Base-by-base conservation (phyloP, 2,888 invertebrate species). In the Ichneumon xanthorius region DNA sequence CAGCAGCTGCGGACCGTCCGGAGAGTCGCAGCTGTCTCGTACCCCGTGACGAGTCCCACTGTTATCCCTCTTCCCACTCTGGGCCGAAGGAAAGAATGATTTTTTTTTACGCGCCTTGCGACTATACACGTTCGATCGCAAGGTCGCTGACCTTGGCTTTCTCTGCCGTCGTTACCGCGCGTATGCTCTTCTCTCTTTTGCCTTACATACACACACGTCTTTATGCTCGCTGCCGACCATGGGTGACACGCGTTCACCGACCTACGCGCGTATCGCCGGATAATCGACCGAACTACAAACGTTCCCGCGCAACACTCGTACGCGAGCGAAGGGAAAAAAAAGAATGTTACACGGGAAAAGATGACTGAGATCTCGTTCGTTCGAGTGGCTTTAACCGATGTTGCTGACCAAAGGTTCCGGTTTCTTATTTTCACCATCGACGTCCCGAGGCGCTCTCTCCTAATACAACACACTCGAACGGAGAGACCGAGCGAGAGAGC, bases 91-190 rank as follows among this genome's bases (percentile, higher is more conserved):
- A 67, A 78, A 84, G 58, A 80, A 79, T 76, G 79, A 82, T 82
- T 63, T 30, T 33, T 78, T 82, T 82, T 79, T 63, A 70, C 83
- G 19, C 63, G 53, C 58, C 61, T 33, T 33, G 50, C 65, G 55
- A 45, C 68, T 73, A 19, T 67, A 22, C 30, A 45, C 30, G 45
- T 70, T 63, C 30, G 77, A 79, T 63, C 73, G 79, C 82, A 85
- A 82, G 87, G 86, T 87, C 86, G 84, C 63, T 80, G 78, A 87
- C 81, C 86, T 87, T 86, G 86, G 85, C 87, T 87, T 87, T 87
- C 87, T 87, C 86, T 79, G 65, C 82, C 80, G 61, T 76, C 80
- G 80, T 71, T 65, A 45, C 50, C 68, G 82, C 75, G 76, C 77
- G 48, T 84, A 50, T 30, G 68, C 67, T 79, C 78, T 75, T 85